Evolutionary conservation across 2,888 invertebrate genomes (phyloP), one percentile per base, ranked within the genome.

Genomic region (Apodemia zela): DNA sequence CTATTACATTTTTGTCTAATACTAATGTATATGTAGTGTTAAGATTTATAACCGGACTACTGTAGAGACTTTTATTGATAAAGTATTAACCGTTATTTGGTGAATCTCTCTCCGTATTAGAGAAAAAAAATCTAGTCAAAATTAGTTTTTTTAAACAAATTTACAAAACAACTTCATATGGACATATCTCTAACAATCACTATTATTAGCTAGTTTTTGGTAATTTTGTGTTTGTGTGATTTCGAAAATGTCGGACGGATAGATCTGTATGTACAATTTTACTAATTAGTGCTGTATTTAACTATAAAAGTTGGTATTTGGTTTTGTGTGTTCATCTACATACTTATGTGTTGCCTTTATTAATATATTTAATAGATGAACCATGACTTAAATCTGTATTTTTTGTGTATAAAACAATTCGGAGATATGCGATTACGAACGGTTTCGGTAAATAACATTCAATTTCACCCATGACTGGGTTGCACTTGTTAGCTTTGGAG

Each of bases 81-180:
- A 89, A 89, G 89, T 89, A 89, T 89, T 87, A 87, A 54, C 51
- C 18, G 18, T 78, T 76, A 77, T 80, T 80, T 66, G 84, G 87
- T 82, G 89, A 89, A 89, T 89, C 90, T 89, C 89, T 87, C 83
- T 88, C 85, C 89, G 87, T 89, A 87, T 89, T 89, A 87, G 84
- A 83, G 81, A 81, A 85, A 42, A n/a, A 84, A 79, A 84, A 79
- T 82, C 91, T 91, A 91, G 91, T 91, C 91, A 91, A 90, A 89
- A 88, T 83, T 80, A 78, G 81, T 84, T 82, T 84, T 80, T 77
- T 81, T 75, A 75, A 76, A 75, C 79, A 76, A 77, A 76, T 18
- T 25, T 25, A 60, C 60, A 45, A 60, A 60, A 25, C 42, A 25
- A 45, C 15, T 42, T 42, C 45, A 42, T 42, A 38, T 17, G 29